phyloP scores from a whole-genome alignment of 2,888 invertebrate species.

The Drosophila nr. perissopoda region DNA sequence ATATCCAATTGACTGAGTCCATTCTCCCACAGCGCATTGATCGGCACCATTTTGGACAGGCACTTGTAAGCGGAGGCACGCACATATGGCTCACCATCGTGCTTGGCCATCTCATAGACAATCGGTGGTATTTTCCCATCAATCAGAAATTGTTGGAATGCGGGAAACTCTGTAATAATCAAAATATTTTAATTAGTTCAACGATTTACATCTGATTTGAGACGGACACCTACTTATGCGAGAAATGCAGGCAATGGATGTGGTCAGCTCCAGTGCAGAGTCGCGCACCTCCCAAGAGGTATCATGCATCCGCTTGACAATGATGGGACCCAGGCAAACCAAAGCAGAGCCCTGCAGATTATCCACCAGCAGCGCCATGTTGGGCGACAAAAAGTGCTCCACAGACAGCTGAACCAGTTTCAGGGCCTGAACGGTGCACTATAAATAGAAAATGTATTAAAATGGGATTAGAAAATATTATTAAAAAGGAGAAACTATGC shows the following conservation, averaged over 20 bases:
- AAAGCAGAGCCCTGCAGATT: conserved; percentile 88
- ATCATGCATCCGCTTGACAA: conserved; percentile 90
- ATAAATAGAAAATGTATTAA: conserved; percentile 68
- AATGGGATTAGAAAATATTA: background rate
- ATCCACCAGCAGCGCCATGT: conserved; percentile 90
- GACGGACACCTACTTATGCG: conserved; percentile 87
- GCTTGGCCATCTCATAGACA: conserved; percentile 88
- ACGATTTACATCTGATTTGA: background rate
- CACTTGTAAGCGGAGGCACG: conserved; percentile 91
- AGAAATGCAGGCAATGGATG: conserved; percentile 89
- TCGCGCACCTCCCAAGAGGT: conserved; percentile 92
- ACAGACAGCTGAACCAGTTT: conserved; percentile 90
- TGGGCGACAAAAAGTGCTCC: conserved; percentile 91
- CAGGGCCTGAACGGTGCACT: conserved; percentile 90
- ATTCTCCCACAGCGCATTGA: conserved; percentile 89
- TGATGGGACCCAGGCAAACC: conserved; percentile 88
- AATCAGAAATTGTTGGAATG: conserved; percentile 90
- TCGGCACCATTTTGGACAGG: conserved; percentile 88
- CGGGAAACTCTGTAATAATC: conserved; percentile 88
- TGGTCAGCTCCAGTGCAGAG: conserved; percentile 90
- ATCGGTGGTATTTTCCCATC: conserved; percentile 88
- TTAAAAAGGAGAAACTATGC: background rate
- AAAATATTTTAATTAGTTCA: background rate
- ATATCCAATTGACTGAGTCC: conserved; percentile 87
- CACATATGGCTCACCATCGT: conserved; percentile 91